Evolutionary conservation across 2,888 invertebrate species (phyloP).

Genomic region (Uloborus plumipes): DNA sequence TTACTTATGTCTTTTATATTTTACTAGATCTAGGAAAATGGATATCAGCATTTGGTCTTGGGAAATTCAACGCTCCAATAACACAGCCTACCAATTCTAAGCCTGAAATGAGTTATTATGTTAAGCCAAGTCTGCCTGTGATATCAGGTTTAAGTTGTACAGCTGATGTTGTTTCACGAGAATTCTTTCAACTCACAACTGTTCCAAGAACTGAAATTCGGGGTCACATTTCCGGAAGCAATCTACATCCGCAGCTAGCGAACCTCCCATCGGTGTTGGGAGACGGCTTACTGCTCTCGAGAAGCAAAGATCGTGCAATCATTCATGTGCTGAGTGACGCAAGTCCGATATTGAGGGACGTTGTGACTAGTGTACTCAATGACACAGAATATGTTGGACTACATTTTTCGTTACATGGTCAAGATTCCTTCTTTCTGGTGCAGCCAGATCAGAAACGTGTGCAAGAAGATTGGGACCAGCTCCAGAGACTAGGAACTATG

Average conservation of each 20-base stretch:
- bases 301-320: slow-evolving; percentile 74
- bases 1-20: neutral
- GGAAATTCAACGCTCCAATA: slow-evolving; percentile 52
- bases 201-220: slow-evolving; percentile 65
- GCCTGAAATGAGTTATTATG: slow-evolving; percentile 20
- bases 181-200: slow-evolving; percentile 66
- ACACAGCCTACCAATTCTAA: slow-evolving; percentile 26
- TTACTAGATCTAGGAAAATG: slow-evolving; percentile 62
- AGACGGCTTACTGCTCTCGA: slow-evolving; percentile 83
- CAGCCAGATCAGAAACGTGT: slow-evolving; percentile 87
- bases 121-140: slow-evolving; percentile 65
- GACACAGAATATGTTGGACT: slow-evolving; percentile 88
- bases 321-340: slow-evolving; percentile 86
- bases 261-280: slow-evolving; percentile 76
- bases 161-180: slow-evolving; percentile 64
- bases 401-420: slow-evolving; percentile 74
- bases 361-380: slow-evolving; percentile 93
- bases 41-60: slow-evolving; percentile 65
- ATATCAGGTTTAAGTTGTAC: slow-evolving; percentile 67
- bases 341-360: slow-evolving; percentile 90
- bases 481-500: slow-evolving; percentile 83
- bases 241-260: slow-evolving; percentile 57
- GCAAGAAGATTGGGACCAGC: slow-evolving; percentile 87
- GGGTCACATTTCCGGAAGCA: slow-evolving; percentile 49
- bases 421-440: slow-evolving; percentile 93